Conservation (phyloP, 2,113 vertebrate genomes). For the Dromas ardeola region DNA sequence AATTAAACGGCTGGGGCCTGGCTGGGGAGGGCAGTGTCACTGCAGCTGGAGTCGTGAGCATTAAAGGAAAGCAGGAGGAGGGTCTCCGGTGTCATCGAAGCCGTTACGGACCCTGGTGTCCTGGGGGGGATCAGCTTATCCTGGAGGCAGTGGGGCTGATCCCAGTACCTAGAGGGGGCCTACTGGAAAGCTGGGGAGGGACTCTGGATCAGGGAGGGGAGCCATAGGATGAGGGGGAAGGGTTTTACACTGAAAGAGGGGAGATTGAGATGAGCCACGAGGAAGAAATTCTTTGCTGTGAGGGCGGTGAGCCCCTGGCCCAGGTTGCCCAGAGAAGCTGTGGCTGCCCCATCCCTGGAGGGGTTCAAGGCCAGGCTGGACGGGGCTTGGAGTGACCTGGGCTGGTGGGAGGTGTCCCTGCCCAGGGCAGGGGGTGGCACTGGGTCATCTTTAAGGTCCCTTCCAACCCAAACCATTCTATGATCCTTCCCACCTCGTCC, state of each 20-base stretch:
- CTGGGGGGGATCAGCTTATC: neutral
- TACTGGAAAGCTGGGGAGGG: too few species aligned
- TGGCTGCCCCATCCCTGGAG: too few species aligned
- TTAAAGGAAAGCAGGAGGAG: neutral
- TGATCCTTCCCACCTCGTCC: neutral
- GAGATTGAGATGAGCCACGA: too few species aligned
- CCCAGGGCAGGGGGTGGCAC: neutral
- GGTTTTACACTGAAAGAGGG: too few species aligned
- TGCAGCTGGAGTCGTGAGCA: neutral
- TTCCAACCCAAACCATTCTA: neutral
- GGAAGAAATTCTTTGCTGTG: too few species aligned
- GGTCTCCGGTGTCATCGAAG: neutral
- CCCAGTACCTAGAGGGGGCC: neutral
- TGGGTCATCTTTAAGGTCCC: neutral
- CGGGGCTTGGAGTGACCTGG: too few species aligned
- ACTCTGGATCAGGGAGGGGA: too few species aligned
- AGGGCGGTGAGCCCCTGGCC: too few species aligned
- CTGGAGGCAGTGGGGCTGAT: neutral
- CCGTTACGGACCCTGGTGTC: rapidly evolving
- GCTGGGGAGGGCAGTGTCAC: neutral
- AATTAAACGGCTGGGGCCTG: neutral
- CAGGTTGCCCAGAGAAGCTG: too few species aligned
- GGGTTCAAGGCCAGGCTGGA: too few species aligned
- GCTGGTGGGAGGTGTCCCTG: too few species aligned
- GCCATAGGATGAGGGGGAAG: too few species aligned